Evolutionary conservation across 2,888 invertebrate species (phyloP).

Genomic region (Chrysolina oricalcia): DNA sequence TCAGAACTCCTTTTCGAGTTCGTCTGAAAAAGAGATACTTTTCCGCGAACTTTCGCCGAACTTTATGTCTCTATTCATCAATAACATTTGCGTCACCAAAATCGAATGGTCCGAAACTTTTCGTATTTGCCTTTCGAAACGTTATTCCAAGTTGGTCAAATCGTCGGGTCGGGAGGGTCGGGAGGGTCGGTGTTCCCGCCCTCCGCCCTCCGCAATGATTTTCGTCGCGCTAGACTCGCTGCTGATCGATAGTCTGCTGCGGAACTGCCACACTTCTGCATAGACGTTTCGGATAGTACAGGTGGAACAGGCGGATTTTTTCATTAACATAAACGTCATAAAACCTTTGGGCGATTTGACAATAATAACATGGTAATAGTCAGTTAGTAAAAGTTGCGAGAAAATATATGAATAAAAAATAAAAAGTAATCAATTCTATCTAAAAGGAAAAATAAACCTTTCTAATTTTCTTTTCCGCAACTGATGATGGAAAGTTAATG

Average conservation of each 20-base stretch:
- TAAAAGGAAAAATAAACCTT: too few species aligned
- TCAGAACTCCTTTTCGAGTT: too few species aligned
- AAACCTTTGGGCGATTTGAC: too few species aligned
- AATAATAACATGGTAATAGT: too few species aligned
- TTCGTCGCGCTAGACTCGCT: constrained; percentile 44
- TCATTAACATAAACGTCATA: too few species aligned
- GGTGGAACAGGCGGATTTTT: neutral
- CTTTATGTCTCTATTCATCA: neutral
- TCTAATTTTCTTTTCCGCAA: too few species aligned
- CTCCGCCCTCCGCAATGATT: constrained; percentile 31
- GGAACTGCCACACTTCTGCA: constrained; percentile 62
- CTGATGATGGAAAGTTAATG: too few species aligned
- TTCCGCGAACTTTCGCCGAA: neutral
- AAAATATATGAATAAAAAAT: too few species aligned
- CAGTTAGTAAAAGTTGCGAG: too few species aligned
- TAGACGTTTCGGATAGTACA: constrained; percentile 47
- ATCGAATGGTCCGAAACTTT: neutral
- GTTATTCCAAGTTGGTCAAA: neutral
- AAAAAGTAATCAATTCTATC: too few species aligned
- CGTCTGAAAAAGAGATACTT: too few species aligned
- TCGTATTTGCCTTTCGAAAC: neutral
- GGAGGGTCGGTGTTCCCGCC: neutral
- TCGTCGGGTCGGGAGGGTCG: constrained; percentile 12
- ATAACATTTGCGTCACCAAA: neutral
- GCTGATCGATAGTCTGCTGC: constrained; percentile 63